Evolutionary conservation across 2,888 invertebrate species (phyloP).

Genomic region (Ochlodes sylvanus): DNA sequence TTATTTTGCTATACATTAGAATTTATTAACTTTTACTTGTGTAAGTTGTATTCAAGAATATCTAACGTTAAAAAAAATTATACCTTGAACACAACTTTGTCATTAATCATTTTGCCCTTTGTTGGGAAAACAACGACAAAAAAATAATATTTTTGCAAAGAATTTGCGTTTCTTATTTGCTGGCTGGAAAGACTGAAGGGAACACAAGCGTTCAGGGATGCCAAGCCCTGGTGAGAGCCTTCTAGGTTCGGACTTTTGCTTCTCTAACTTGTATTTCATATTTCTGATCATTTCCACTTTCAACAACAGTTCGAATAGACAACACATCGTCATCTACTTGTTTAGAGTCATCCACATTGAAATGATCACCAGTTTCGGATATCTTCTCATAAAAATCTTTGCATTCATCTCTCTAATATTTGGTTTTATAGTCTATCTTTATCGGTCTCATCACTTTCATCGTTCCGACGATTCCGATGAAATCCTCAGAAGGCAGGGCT

Average conservation of each 20-base stretch:
- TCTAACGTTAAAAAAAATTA: neutral
- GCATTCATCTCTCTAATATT: conserved; percentile 48
- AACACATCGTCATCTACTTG: conserved; percentile 54
- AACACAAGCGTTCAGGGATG: conserved; percentile 84
- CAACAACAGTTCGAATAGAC: conserved; percentile 51
- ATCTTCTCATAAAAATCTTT: conserved; percentile 46
- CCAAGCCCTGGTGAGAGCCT: conserved; percentile 86
- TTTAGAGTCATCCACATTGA: conserved; percentile 50
- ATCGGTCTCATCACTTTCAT: conserved; percentile 45
- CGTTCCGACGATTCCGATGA: conserved; percentile 52
- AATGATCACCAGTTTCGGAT: conserved; percentile 43
- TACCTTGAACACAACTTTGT: conserved; percentile 55
- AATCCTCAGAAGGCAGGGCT: conserved; percentile 82
- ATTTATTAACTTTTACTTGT: conserved; percentile 21
- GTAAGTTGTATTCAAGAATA: conserved; percentile 32
- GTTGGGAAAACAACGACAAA: conserved; percentile 55
- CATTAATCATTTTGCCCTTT: conserved; percentile 41
- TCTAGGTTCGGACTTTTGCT: conserved; percentile 84
- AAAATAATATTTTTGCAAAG: conserved; percentile 82
- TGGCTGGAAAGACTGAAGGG: conserved; percentile 84
- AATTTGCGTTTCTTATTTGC: conserved; percentile 83
- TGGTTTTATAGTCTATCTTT: conserved; percentile 47
- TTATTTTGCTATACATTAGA: conserved; percentile 51
- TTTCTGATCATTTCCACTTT: conserved; percentile 55
- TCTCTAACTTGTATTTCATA: conserved; percentile 67